phyloP scores from a whole-genome alignment of 2,888 invertebrate species.

The Chouioia cunea region DNA sequence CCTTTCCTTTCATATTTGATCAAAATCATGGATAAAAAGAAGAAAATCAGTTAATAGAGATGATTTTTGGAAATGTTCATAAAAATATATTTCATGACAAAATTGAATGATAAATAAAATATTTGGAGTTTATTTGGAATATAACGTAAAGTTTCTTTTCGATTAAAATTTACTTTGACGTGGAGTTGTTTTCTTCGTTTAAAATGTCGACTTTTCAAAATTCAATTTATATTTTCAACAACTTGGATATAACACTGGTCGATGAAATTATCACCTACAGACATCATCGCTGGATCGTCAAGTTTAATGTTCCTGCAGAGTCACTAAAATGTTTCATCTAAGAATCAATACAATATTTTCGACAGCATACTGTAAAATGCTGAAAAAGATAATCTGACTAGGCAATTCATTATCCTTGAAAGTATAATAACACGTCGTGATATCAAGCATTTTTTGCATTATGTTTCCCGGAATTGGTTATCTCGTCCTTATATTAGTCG shows the following conservation, averaged over 20 bases:
- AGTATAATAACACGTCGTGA: conserved; percentile 27
- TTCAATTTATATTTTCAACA: neutral
- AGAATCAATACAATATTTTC: too few relatives aligned
- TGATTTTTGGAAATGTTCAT: neutral
- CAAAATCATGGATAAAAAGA: neutral
- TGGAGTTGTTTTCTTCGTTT: too few relatives aligned
- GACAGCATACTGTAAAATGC: neutral
- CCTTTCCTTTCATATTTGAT: conserved; percentile 1
- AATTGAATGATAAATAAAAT: neutral
- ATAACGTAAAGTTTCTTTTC: too few relatives aligned
- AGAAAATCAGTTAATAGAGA: neutral
- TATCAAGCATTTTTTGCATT: conserved; percentile 43
- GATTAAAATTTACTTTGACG: too few relatives aligned
- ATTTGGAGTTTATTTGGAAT: too few relatives aligned
- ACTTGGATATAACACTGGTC: neutral
- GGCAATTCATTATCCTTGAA: conserved; percentile 39
- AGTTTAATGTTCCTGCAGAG: neutral
- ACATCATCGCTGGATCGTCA: conserved; percentile 29
- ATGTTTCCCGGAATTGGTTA: conserved; percentile 47
- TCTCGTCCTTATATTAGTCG: conserved; percentile 45
- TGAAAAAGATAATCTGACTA: conserved; percentile 16
- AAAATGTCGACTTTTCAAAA: neutral
- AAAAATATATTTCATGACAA: neutral
- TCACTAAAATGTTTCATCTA: too few relatives aligned
- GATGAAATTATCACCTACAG: neutral